Evolutionary conservation across 30 jellyfish, hydroid and myxozoan species (phyloP), one percentile per base, ranked within the genome.

Genomic region (Aurelia coerulea): DNA sequence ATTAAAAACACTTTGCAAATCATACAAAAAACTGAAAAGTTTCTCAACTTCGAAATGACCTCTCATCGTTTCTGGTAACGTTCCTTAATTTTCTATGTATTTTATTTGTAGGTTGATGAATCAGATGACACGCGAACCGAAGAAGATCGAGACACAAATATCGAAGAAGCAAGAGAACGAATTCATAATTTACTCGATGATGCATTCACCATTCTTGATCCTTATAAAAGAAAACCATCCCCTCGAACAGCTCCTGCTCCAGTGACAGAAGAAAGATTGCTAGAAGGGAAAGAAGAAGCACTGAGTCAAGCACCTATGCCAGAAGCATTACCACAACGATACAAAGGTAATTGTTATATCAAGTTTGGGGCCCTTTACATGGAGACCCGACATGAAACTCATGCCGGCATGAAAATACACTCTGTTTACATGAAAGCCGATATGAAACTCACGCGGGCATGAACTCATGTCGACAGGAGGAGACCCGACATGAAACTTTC

Each of bases 101-200:
- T 39, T 2, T 39, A 3, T 39, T 39, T 39, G 10, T 39, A 39
- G 96, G 51, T 34, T 6, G 96, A 87, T 46, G 53, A 60, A 50
- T 46, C 96, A 11, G 88, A 66, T 4, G 97, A 83, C 19, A 64
- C 72, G 54, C 54, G 42, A 33, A 11, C 90, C 16, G 93, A 62
- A 13, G 59, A 64, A 7, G 93, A 83, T 17, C 68, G 93, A 13
- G 97, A 94, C 62, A 52, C 81, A 56, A 94, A 88, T 82, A 84
- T 84, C 84, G 91, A 80, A 7, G 97, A 89, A 56, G 97, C 99
- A 11, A 87, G 95, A 32, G 78, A 83, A 11, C 88, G 99, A 34
- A 94, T 94, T 41, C 99, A 90, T 77, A 76, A 88, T 5, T 77
- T 94, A 16, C 85, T 94, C 6, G 99, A 94, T 68, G 99, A 94